Evolutionary conservation across 64 coral and sea anemone species (phyloP), one percentile per base, ranked within the genome.

Genomic region (Dendronephthya gigantea): DNA sequence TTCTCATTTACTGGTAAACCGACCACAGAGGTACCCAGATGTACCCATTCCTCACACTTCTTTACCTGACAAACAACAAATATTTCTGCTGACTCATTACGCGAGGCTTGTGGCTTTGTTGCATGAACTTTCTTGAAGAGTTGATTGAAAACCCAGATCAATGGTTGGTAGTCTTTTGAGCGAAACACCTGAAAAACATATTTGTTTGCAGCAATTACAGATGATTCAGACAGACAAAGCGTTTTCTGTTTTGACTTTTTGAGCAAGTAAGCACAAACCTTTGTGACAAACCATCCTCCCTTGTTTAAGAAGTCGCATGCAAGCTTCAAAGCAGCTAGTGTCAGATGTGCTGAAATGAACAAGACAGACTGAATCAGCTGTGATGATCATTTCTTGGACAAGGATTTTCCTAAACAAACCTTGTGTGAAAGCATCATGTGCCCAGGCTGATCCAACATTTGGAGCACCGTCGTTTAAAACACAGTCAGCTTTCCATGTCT

Each of bases 401-500:
- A 33, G 10, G 16, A 50, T 23, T 50, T 10, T 47, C 40, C 82
- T 49, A 27, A n/a, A 22, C 37, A 16, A 47, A 96, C 94, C 90
- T 90, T 96, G 94, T 22, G 91, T 83, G 28, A 96, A 96, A 38
- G 94, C 94, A 90, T 96, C 94, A 32, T 96, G 94, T 33, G 90
- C 82, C 94, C 94, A 96, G 2, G 94, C 91, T 25, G 91, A 88
- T 0, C 94, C 94, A 59, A 96, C 94, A 81, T 96, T 96, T 48
- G 94, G 94, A 58, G 94, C 88, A 30, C 94, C 94, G 72, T 96
- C 94, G 89, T 96, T 96, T 25, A 96, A 65, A 22, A 96, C 94
- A 92, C 94, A 96, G 35, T 96, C 94, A 32, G 88, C 94, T 66
- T 96, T 96, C 94, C 94, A 96, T 68, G 94, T 96, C 11, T 96